Percentiles rank a stretch among this genome's conserved stretches.
phyloP scores from a whole-genome alignment of 2,888 invertebrate genomes.

The Calliopum simillimum region DNA sequence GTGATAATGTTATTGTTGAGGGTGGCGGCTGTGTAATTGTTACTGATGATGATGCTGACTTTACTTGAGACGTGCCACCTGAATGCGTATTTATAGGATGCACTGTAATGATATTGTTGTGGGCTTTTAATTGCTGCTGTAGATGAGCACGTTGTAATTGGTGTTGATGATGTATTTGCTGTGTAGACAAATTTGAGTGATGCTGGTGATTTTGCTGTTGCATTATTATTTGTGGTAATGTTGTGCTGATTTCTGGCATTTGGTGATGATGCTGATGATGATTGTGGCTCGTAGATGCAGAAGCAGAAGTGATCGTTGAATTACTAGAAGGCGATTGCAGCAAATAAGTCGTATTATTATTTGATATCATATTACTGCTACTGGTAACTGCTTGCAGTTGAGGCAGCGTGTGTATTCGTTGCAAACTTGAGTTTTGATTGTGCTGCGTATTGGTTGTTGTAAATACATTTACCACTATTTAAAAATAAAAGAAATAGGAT shows the following conservation, averaged over 20 bases:
- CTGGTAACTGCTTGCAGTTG: conserved; percentile 43
- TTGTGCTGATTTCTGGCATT: conserved; percentile 46
- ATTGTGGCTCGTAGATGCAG: conserved; percentile 35
- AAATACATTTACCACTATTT: conserved; percentile 60
- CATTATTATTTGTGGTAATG: conserved; percentile 52
- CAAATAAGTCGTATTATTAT: conserved; percentile 35
- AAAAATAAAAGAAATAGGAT: conserved; percentile 3
- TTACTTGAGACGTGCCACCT: conserved; percentile 38
- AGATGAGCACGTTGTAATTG: conserved; percentile 43
- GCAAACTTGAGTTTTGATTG: conserved; percentile 46
- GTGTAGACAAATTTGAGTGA: conserved; percentile 23
- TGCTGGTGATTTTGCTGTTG: conserved; percentile 47
- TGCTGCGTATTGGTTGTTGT: conserved; percentile 40
- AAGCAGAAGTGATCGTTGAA: conserved; percentile 39
- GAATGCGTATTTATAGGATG: conserved; percentile 49
- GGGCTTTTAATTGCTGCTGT: conserved; percentile 46
- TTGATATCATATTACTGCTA: conserved; percentile 43
- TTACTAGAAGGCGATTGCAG: conserved; percentile 40
- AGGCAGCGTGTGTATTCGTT: conserved; percentile 51
- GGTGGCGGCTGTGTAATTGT: conserved; percentile 42
- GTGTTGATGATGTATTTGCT: conserved; percentile 8
- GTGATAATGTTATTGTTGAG: conserved; percentile 51
- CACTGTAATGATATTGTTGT: conserved; percentile 50
- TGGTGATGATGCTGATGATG: conserved; percentile 44
- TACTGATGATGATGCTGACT: conserved; percentile 38